These are phyloP conservation scores for Biston betularia DNA, from an alignment of 2,888 invertebrate genomes.

Conservation along the genomic window DNA sequence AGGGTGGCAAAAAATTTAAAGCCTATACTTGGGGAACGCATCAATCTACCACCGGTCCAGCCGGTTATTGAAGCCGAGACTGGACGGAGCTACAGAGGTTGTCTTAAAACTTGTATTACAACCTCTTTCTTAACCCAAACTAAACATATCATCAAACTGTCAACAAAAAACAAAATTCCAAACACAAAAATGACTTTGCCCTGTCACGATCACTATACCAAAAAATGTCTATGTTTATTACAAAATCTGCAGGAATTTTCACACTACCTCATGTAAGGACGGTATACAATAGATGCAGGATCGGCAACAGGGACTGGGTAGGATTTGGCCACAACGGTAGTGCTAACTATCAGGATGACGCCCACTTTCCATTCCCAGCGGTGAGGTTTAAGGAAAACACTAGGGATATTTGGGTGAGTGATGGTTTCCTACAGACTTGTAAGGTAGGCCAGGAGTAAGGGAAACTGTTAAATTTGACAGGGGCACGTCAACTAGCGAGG, in stretches of 20 bases:
- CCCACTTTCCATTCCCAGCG: conserved; percentile 87
- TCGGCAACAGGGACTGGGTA: conserved; percentile 89
- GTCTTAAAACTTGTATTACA: conserved; percentile 3
- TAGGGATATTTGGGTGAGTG: conserved; percentile 83
- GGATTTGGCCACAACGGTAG: conserved; percentile 87
- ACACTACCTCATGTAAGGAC: conserved; percentile 47
- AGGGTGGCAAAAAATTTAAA: no score
- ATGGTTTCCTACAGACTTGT: not conserved
- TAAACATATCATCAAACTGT: conserved; percentile 11
- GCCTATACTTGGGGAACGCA: no score
- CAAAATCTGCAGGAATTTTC: conserved; percentile 45
- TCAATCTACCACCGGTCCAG: no score
- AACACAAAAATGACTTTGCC: conserved; percentile 40
- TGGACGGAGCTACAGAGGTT: not conserved
- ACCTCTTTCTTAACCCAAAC: conserved; percentile 10
- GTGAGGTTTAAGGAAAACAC: conserved; percentile 88
- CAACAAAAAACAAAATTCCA: conserved; percentile 37
- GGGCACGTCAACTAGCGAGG: conserved; percentile 1
- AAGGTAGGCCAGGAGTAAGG: not conserved
- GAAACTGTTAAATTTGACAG: not conserved
- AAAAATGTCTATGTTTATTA: conserved; percentile 50
- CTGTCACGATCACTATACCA: conserved; percentile 34
- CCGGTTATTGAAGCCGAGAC: no score
- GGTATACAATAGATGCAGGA: conserved; percentile 65
- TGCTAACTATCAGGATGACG: conserved; percentile 85